phyloP scores from a whole-genome alignment of 2,797 vertebrate genomes.

The Eidolon dupreanum region DNA sequence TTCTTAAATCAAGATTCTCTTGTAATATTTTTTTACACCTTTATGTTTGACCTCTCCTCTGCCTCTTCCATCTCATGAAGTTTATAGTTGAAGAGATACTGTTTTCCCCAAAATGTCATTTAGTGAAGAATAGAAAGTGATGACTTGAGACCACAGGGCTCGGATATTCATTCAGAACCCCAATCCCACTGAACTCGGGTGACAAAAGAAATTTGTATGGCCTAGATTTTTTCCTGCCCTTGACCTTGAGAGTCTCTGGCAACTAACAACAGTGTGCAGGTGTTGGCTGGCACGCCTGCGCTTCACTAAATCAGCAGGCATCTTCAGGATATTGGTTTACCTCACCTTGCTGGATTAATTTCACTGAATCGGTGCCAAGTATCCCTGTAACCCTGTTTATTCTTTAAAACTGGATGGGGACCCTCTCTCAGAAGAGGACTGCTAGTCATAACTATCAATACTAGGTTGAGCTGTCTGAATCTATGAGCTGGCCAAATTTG shows the following conservation, averaged over 20 bases:
- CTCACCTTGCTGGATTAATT: background rate
- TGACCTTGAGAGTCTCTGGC: slow-evolving; percentile 53
- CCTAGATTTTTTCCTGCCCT: slow-evolving; percentile 53
- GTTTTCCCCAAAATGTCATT: background rate
- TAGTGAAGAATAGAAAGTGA: slow-evolving; percentile 1
- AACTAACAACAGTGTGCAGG: background rate
- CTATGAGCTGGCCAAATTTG: background rate
- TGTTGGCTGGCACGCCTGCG: background rate
- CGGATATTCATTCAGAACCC: background rate
- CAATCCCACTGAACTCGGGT: background rate
- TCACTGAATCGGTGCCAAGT: background rate
- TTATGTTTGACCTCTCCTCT: background rate
- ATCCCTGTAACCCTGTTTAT: background rate
- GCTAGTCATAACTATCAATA: background rate
- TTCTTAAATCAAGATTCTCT: background rate
- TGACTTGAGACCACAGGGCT: background rate
- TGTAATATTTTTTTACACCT: background rate
- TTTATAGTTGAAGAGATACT: background rate
- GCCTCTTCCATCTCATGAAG: background rate
- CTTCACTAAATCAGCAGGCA: background rate
- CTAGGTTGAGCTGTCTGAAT: background rate
- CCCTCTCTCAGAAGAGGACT: background rate
- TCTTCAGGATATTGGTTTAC: background rate
- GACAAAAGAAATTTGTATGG: slow-evolving; percentile 65
- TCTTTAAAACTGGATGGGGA: background rate